Evolutionary conservation across 2,797 vertebrate species (phyloP).

Genomic region (Echiichthys vipera): DNA sequence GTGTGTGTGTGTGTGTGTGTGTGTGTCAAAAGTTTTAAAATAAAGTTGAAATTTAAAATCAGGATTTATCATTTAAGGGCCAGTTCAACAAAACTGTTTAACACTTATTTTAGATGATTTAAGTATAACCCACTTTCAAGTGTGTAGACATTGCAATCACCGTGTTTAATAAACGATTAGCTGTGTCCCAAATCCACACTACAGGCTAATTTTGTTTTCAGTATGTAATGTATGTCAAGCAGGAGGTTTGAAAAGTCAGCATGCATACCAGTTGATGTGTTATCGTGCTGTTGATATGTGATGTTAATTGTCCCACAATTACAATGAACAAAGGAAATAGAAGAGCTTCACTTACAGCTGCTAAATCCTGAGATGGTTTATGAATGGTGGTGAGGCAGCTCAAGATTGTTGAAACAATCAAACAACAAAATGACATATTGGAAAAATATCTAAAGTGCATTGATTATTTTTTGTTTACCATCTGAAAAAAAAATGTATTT

Average conservation of each 20-base stretch:
- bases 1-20: no score
- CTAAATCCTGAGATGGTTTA: neutral
- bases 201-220: neutral
- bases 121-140: neutral
- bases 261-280: neutral
- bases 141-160: neutral
- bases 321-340: neutral
- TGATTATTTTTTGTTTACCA: neutral
- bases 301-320: neutral
- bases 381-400: neutral
- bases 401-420: neutral
- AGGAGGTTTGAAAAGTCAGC: neutral
- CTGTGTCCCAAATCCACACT: neutral
- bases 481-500: neutral
- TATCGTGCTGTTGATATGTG: neutral
- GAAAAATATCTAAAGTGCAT: no score
- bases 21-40: neutral
- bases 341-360: neutral
- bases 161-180: neutral
- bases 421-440: no score
- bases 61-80: neutral
- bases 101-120: neutral
- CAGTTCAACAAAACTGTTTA: neutral
- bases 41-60: neutral
- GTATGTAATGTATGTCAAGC: no score